Conservation (phyloP, 2,888 invertebrate species). For the Rutpela maculata region DNA sequence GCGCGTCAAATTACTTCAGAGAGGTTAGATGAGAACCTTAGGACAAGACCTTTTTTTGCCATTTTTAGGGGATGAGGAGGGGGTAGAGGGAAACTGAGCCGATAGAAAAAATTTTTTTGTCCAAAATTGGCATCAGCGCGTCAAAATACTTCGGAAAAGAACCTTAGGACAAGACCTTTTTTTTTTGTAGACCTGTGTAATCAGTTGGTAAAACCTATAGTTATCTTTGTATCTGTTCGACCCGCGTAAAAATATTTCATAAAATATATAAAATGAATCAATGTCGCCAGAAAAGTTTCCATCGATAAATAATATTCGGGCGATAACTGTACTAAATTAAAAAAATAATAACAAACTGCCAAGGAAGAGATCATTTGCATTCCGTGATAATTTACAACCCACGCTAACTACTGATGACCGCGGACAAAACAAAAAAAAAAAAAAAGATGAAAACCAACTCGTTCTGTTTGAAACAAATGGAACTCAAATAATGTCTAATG, state of each 20-base stretch:
- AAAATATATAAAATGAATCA: constrained; percentile 13
- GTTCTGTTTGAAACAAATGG: constrained; percentile 6
- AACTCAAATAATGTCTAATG: constrained; percentile 28
- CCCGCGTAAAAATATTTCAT: neutral
- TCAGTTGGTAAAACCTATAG: no score
- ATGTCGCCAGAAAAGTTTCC: neutral
- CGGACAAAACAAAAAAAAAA: constrained; percentile 10
- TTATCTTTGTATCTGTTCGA: no score
- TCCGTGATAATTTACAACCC: constrained; percentile 24
- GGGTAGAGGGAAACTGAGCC: no score
- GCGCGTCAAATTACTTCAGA: no score
- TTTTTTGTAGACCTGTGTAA: no score
- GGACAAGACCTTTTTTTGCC: no score
- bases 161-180: no score
- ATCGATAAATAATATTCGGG: constrained; percentile 21
- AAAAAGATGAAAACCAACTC: constrained; percentile 11
- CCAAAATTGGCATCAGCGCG: no score
- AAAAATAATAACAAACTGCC: constrained; percentile 24
- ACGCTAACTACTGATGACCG: constrained; percentile 20
- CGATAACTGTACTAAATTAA: constrained; percentile 15
- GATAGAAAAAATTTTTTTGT: no score
- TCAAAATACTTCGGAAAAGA: no score
- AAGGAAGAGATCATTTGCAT: constrained; percentile 11
- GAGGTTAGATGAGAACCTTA: no score
- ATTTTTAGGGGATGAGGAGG: no score